Base-by-base conservation (phyloP, 2,113 vertebrate genomes). In the Dicrurus megarhynchus region DNA sequence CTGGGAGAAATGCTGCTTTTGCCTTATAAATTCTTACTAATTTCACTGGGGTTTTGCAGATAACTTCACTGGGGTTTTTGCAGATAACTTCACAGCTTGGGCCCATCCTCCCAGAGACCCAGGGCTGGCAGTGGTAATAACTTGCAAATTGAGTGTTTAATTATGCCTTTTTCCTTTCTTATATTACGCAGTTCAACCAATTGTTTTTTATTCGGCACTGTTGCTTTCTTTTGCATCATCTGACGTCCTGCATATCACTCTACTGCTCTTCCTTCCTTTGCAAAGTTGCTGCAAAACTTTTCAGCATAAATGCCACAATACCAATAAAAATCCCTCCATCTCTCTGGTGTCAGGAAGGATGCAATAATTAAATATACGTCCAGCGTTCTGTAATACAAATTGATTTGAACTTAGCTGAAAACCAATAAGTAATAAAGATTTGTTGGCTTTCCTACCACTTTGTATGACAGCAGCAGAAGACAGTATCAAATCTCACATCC, bases 371-470 rank as follows among this genome's bases (percentile, higher is more conserved):
- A 95, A 63, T 32, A 80, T 49, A 84, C 0, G 5, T 73, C 82
- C 59, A 57, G 57, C 0, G 1, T 64, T 67, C 87, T 60, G 74
- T 92, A 94, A 95, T 92, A 96, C 74, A 94, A 79, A 97, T 94
- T 97, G 94, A 96, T 97, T 79, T 82, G 57, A 79, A 87, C 81
- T 50, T 87, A 82, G 65, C 74, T 76, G 70, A 87, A 96, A 97
- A 64, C 94, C 91, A 70, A 89, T 96, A 96, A 94, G 70, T 91
- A 94, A 94, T 96, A 84, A 94, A 70, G 94, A 91, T 96, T 95
- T 97, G 65, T 22, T 89, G 89, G 49, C 81, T 96, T 95, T 87
- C 64, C 70, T 95, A 28, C 77, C 14, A 65, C 70, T 76, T 69
- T 59, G 57, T 82, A 5, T 94, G 94, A 96, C 94, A 97, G 94